A percentile compares a stretch with the other conserved stretches of the same genome.
Evolutionary conservation across 2,797 vertebrate species (phyloP).

Genomic region (Muraenolepis orangiensis): DNA sequence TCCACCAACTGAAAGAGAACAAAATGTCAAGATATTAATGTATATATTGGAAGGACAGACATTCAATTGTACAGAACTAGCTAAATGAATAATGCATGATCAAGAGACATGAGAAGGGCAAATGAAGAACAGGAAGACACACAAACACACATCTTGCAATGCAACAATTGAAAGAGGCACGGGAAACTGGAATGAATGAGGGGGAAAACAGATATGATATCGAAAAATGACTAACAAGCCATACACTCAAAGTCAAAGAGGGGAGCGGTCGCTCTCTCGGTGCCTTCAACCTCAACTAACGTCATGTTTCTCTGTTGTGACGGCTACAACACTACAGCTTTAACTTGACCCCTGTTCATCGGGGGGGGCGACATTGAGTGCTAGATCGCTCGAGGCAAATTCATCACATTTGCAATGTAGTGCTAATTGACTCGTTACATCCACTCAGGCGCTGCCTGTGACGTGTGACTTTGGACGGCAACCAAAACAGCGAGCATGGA

Average conservation of each 20-base stretch:
- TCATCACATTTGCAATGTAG: not conserved
- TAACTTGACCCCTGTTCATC: not conserved
- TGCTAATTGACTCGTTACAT: not conserved
- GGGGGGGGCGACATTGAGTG: not conserved
- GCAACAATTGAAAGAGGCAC: not conserved
- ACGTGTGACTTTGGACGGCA: not conserved
- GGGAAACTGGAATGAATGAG: not conserved
- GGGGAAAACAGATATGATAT: not conserved
- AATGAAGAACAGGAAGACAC: not conserved
- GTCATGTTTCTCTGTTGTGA: not conserved
- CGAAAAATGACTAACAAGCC: not conserved
- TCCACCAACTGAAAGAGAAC: constrained; percentile 77
- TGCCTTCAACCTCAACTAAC: not conserved
- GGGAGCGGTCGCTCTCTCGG: not conserved
- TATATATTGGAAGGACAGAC: not conserved
- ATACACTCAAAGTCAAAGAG: not conserved
- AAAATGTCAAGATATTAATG: not conserved
- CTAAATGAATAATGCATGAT: not conserved
- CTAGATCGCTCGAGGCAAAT: not conserved
- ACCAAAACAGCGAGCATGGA: not conserved
- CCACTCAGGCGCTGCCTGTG: not conserved
- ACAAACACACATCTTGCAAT: not conserved
- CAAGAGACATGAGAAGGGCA: not conserved
- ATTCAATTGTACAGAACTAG: not conserved
- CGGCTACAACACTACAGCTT: not conserved